Base-by-base conservation (phyloP, 2,113 vertebrate species). In the Hyperopisus bebe region DNA sequence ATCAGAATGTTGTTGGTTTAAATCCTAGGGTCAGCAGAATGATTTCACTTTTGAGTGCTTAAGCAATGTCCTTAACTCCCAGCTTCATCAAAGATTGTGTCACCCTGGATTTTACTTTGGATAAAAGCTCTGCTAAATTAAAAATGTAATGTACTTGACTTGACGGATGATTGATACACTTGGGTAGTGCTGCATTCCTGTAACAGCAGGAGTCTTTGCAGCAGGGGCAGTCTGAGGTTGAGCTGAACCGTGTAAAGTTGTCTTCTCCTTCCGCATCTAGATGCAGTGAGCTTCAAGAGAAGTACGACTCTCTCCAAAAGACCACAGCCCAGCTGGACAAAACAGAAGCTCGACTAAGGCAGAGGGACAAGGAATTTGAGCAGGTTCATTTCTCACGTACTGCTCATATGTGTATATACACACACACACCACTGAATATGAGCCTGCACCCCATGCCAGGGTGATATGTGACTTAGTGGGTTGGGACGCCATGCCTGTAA, bases 331-430 rank as follows among this genome's bases (percentile, higher is more conserved):
- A 94, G 77, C 92, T 95, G 10, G 95, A 96, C 93, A 90, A 94
- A 91, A 93, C 93, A 8, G 96, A 96, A 90, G 94, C 93, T 84
- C 90, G 94, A 39, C 93, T 96, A 58, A 96, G 96, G 88, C 93
- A 95, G 90, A 95, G 94, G 89, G 96, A 96, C 88, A 96, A 96
- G 46, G 95, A 96, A 84, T 95, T 88, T 92, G 92, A 88, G 4
- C 95, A 95, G 95, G 95, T 95, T 89, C 85, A 74, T 0, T 77
- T 90, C 35, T 58, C 31, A 80, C n/a, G 50, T 11, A n/a, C n/a
- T 87, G 44, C 42, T 44, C 48, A 62, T 13, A 15, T 35, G n/a
- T 35, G 1, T 5, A 27, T 11, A 31, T 3, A 70, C 9, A 13
- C n/a, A 3, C 27, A n/a, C 10, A 55, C 58, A 51, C 31, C 17